phyloP scores from a whole-genome alignment of 2,888 invertebrate species.

The Drosophila eohydei region DNA sequence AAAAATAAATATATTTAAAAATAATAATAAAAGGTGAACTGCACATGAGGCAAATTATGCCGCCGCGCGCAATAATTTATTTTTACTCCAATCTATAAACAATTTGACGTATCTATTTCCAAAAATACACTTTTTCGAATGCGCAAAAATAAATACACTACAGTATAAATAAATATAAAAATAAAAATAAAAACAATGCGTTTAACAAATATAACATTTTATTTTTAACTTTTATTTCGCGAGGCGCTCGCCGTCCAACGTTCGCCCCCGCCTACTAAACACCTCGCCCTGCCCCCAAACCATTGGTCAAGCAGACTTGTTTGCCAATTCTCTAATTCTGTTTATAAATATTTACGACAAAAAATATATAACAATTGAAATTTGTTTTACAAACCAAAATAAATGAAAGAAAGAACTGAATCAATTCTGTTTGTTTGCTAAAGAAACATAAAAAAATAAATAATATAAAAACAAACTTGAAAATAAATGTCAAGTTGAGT shows the following conservation, averaged over 20 bases:
- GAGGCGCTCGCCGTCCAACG: conserved; percentile 20
- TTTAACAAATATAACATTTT: conserved; percentile 63
- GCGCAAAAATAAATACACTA: conserved; percentile 38
- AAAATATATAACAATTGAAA: conserved; percentile 43
- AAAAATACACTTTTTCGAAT: conserved; percentile 63
- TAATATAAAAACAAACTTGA: conserved; percentile 17
- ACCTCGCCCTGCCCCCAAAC: conserved; percentile 10
- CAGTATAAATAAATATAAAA: conserved; percentile 42
- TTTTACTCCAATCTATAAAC: conserved; percentile 79
- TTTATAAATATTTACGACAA: conserved; percentile 56
- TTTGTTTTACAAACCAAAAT: conserved; percentile 52
- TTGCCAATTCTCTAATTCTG: conserved; percentile 39
- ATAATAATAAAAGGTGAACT: conserved; percentile 34
- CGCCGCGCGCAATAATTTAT: conserved; percentile 70
- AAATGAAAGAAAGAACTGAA: conserved; percentile 16
- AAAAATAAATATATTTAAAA: conserved; percentile 22
- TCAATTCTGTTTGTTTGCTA: conserved; percentile 54
- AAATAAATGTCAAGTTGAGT: conserved; percentile 9
- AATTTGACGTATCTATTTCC: conserved; percentile 74
- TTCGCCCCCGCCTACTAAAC: conserved; percentile 1
- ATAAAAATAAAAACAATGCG: conserved; percentile 53
- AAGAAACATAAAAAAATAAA: conserved; percentile 26
- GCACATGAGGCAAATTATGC: conserved; percentile 53
- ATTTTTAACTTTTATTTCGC: conserved; percentile 59
- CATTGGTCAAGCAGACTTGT: conserved; percentile 9